Base-by-base conservation (phyloP, 2,888 invertebrate genomes). In the Notocelia uddmanniana region DNA sequence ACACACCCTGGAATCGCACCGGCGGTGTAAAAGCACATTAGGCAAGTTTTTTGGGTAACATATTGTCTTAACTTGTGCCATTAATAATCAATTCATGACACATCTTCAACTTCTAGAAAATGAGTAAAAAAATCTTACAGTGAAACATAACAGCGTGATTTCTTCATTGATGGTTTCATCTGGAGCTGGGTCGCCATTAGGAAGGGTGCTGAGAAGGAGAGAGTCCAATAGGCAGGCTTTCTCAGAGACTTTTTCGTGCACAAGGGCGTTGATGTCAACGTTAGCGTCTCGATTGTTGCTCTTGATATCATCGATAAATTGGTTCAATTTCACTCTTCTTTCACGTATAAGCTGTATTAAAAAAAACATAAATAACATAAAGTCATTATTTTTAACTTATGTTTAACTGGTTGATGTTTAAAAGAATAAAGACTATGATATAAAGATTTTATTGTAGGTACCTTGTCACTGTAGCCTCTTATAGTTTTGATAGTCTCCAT, bases 101-200 rank as follows among this genome's bases (percentile, higher is more conserved):
- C 8, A 31, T 31, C 8, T 31, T 31, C 5, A 31, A 9, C 8
- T 31, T 19, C 19, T 5, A 37, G 67, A 68, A 59, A 34, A 34
- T 13, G 41, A 26, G 19, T 37, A 18, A 15, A 5, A 50, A 63
- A 54, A 10, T 74, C 77, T 79, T 77, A 84, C 84, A 21, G 84
- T 83, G 64, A 78, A 84, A 55, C 79, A 77, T 10, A 82, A 63
- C 11, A 84, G 77, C 48, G 77, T 82, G 23, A 83, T 76, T 77
- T 84, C 83, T 55, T 83, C 83, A 58, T 78, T 79, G 48, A 83
- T 84, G 26, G 79, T 76, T 3, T 81, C 78, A 54, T 83, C 81
- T 2, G 81, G 78, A 15, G 77, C 74, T 0, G 78, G 74, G 3
- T 81, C 76, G 1, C 81, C 83, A 63, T 78, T 78, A 18, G 78